Conservation (phyloP, 2,797 vertebrate species). For the Sibirionetta formosa region DNA sequence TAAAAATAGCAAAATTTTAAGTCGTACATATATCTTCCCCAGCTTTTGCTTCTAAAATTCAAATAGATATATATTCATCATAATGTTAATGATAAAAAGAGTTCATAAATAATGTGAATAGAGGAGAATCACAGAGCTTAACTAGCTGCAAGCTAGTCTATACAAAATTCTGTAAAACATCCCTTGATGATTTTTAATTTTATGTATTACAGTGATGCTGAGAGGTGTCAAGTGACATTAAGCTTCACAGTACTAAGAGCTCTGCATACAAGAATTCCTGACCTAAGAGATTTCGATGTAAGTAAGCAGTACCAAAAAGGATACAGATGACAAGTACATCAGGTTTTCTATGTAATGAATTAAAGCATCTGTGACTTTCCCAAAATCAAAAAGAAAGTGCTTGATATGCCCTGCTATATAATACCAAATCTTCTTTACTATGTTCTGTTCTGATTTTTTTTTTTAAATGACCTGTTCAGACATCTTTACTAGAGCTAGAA, state of each 20-base stretch:
- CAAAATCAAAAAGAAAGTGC: neutral
- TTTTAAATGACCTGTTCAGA: neutral
- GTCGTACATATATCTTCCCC: neutral
- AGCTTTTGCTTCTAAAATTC: neutral
- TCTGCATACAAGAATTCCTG: neutral
- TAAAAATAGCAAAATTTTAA: neutral
- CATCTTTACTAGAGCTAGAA: neutral
- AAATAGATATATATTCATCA: neutral
- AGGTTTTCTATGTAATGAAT: neutral
- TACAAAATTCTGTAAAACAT: neutral
- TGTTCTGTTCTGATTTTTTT: neutral
- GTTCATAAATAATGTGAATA: neutral
- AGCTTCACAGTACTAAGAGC: neutral
- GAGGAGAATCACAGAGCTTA: neutral
- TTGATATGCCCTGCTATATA: neutral
- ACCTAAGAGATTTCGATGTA: neutral
- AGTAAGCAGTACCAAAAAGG: neutral
- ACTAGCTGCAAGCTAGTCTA: neutral
- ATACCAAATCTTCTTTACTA: neutral
- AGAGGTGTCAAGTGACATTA: neutral
- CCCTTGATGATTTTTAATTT: neutral
- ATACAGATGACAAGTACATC: neutral
- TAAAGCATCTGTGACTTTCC: neutral
- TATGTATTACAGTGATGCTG: neutral
- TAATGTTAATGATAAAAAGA: neutral